Evolutionary conservation across 1,140 invertebrate genomes (phyloP), one percentile per base, ranked within the genome.

Genomic region (Zaprionus taronus): DNA sequence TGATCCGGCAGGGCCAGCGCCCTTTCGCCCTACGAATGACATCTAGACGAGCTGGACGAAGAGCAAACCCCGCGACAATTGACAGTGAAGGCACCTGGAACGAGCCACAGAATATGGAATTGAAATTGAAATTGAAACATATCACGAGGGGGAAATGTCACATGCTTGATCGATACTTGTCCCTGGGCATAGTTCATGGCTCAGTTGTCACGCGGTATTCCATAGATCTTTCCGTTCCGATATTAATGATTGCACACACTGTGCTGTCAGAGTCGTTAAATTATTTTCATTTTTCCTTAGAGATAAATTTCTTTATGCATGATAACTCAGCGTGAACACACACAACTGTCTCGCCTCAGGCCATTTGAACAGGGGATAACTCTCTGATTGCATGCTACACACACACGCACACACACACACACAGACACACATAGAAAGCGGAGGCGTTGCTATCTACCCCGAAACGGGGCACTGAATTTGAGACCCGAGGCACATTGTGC

Each of bases 171-270:
- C 69, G 69, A 66, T 71, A 61, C 47, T 26, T 69, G 44, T 51
- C 31, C 47, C 20, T 51, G 56, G 56, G 56, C 55, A 53, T 58
- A 36, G 44, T 68, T 49, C 57, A 70, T 34, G 47, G 49, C 49
- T 61, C 57, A 72, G 72, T 70, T 70, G 57, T 22, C 26, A 22
- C 26, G n/a, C 38, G 24, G 41, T 24, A 55, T 15, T 55, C 22
- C 38, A 44, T 24, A 65, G 31, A 53, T 56, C 28, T 62, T 17
- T 58, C 24, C 7, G n/a, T 9, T 17, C 9, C 64, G 81, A 90
- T 89, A 89, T 89, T 89, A 89, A 90, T 89, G 85, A 90, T 90
- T 90, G 65, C 71, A 72, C 41, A 47, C 41, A 9, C n/a, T n/a
- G 14, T 17, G 41, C 41, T 58, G 51, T 56, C 84, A 61, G 74